These are phyloP conservation scores for Ammodytes marinus DNA, from an alignment of 2,113 vertebrate genomes.

Conservation along the genomic window DNA sequence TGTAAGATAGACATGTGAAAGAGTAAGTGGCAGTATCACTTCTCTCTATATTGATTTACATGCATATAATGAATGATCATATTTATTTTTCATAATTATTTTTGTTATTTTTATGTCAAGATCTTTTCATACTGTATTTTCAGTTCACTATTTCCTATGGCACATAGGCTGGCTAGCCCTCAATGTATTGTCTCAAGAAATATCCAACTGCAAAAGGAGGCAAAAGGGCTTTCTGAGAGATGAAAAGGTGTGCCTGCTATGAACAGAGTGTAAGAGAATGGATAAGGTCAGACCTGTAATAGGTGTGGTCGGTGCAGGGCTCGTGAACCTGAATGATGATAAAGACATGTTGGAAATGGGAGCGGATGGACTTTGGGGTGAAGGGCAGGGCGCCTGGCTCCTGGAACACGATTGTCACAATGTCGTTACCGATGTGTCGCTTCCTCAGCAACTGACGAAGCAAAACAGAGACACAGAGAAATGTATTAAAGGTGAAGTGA, in stretches of 20 bases:
- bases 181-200: background rate
- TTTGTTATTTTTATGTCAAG: background rate
- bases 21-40: background rate
- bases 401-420: constrained; percentile 95
- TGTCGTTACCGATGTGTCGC: constrained; percentile 94
- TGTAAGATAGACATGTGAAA: background rate
- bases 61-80: background rate
- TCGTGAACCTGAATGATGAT: constrained; percentile 89
- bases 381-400: constrained; percentile 91
- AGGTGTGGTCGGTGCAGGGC: constrained; percentile 87
- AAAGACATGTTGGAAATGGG: constrained; percentile 94
- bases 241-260: background rate
- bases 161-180: background rate
- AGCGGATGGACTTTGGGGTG: constrained; percentile 91
- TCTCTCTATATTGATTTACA: background rate
- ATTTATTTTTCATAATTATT: background rate
- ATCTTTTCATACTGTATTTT: background rate
- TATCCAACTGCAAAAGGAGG: background rate
- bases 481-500: constrained; percentile 1
- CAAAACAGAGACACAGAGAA: constrained; percentile 34
- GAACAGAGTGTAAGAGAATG: background rate
- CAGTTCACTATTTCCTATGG: background rate
- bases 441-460: constrained; percentile 89
- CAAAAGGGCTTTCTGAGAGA: background rate
- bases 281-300: constrained; percentile 87